Base-by-base conservation (phyloP, 2,113 vertebrate species). In the Carettochelys insculpta region DNA sequence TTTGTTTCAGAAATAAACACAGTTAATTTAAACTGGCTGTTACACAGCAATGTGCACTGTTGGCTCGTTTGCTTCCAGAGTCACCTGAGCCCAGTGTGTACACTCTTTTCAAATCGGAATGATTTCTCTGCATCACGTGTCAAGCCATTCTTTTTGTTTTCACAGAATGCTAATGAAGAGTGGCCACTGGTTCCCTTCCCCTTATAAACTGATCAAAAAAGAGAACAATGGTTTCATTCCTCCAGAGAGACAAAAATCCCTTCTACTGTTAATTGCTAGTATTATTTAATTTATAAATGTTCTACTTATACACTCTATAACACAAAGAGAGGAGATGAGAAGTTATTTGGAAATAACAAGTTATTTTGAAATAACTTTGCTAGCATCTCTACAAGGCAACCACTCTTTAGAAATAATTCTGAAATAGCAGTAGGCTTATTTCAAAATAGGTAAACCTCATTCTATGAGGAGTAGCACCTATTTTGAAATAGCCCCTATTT, bases 211-310 rank as follows among this genome's bases (percentile, higher is more conserved):
- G 77, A 91, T 53, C 11, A 82, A 22, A 58, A 0, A 8, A 27
- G 53, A 91, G 58, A n/a, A 77, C 89, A 95, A 94, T 92, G 83
- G 85, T 27, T 41, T 95, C 87, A 83, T 78, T 90, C 81, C 87
- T 48, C 47, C 43, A 34, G 58, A 87, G 90, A 86, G 79, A 77
- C 41, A 87, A 87, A 89, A 88, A 41, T 41, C n/a, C 68, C 9
- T 38, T 41, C 20, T 41, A 6, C n/a, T 41, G 68, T 8, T 24
- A 20, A 71, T 41, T 56, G 68, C 88, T 1, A 0, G 80, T 51
- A 38, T 11, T 85, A 10, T 6, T 1, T 2, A 82, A 47, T 56
- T 22, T 34, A n/a, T 25, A 79, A 45, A 76, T 48, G 31, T 77
- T 29, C 22, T n/a, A n/a, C n/a, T n/a, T n/a, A n/a, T n/a, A n/a